phyloP scores from a whole-genome alignment of 2,797 vertebrate species.

The Tinamus major region DNA sequence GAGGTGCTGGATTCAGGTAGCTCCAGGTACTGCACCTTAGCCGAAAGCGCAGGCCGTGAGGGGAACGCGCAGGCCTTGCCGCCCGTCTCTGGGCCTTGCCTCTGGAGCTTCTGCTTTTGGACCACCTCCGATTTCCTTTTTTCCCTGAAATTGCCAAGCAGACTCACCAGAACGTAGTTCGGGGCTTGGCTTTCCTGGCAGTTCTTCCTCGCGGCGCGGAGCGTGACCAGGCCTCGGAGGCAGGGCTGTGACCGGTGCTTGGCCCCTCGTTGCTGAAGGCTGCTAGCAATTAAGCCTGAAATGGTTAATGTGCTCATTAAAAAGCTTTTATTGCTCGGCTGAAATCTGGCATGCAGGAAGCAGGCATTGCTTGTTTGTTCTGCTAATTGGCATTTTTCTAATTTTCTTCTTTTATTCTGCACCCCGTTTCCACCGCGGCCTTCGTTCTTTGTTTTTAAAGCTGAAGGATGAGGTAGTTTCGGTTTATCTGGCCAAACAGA shows the following conservation, averaged over 20 bases:
- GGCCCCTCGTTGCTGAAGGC: neutral
- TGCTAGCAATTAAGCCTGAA: neutral
- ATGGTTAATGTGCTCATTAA: neutral
- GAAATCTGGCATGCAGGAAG: neutral
- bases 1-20: neutral
- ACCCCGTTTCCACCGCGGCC: neutral
- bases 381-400: neutral
- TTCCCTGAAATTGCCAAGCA: neutral
- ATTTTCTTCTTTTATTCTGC: neutral
- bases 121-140: neutral
- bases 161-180: neutral
- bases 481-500: neutral
- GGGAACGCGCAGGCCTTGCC: neutral
- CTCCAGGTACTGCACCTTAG: neutral
- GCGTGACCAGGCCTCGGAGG: fast-evolving
- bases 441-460: neutral
- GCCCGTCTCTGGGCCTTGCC: neutral
- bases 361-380: neutral
- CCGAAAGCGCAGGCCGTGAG: neutral
- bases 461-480: neutral
- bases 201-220: fast-evolving
- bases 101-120: neutral
- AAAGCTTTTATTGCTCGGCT: neutral
- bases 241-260: fast-evolving
- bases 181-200: neutral